Base-by-base conservation (phyloP, 2,888 invertebrate species). In the Camptogramma bilineatum region DNA sequence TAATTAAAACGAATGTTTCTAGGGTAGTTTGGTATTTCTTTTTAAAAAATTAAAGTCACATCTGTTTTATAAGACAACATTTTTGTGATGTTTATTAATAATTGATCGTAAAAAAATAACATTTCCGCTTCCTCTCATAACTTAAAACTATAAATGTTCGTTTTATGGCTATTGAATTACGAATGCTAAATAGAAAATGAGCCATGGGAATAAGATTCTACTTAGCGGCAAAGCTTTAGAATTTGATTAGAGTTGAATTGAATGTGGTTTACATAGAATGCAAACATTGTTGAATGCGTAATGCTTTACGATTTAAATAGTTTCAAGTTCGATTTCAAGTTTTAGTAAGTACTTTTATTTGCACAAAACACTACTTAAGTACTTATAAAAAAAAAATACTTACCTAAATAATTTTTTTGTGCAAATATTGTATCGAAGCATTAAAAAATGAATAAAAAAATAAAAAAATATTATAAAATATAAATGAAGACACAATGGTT, bases 111-210 rank as follows among this genome's bases (percentile, higher is more conserved):
- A 39, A 39, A 34, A 39, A 39, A 39, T 39, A 31, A 4, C 4
- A 13, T 39, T 13, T 39, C 34, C 83, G 83, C 81, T 75, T 46
- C 56, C 70, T 73, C 79, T 71, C 75, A 52, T 77, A 9, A 72
- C 70, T 81, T 79, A 63, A 42, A 64, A 69, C 69, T 62, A 66
- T 74, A 73, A 80, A 82, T 70, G 72, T 79, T 81, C 79, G 73
- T 81, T 85, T 83, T 86, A 85, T 82, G 77, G 81, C 83, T 79
- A 85, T 84, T 85, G 84, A 86, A 86, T 85, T 85, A 83, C 83
- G 82, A 83, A 87, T 86, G 79, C 80, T 83, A 84, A 86, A 80
- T 82, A 82, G 83, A 83, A 81, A 85, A 85, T 86, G 83, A 84
- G 77, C 78, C 84, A 86, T 85, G 85, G 85, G 85, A 86, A 86